These are phyloP conservation scores for Cyphotilapia sp. DNA, from an alignment of 2,113 vertebrate species.

Conservation along the genomic window DNA sequence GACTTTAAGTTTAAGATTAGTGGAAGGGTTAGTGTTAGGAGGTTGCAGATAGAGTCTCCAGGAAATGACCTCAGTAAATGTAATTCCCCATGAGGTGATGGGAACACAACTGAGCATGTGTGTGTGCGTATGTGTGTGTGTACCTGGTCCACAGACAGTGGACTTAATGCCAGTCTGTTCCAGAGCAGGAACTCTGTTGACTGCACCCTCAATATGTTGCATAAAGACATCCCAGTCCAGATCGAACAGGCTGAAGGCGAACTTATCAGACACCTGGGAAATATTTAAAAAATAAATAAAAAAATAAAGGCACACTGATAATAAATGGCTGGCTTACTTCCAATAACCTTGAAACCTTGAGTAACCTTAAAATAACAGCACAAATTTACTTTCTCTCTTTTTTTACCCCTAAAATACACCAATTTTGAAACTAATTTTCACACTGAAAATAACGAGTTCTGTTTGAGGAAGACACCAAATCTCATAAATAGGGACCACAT, in stretches of 20 bases:
- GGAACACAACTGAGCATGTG: background rate
- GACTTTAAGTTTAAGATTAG: background rate
- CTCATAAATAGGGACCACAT: background rate
- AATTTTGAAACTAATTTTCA: background rate
- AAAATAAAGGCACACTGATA: background rate
- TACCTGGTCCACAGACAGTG: conserved; percentile 94
- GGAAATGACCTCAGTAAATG: background rate
- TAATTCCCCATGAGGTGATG: background rate
- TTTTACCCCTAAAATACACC: background rate
- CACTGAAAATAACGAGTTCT: background rate
- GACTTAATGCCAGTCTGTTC: conserved; percentile 93
- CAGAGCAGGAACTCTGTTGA: conserved; percentile 85
- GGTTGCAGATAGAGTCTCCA: background rate
- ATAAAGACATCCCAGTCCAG: conserved; percentile 95
- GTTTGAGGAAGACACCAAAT: background rate
- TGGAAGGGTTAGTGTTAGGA: background rate
- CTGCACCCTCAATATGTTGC: conserved; percentile 87
- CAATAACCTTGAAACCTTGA: background rate
- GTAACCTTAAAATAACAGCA: background rate
- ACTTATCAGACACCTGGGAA: conserved; percentile 84
- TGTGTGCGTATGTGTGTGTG: background rate
- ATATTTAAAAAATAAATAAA: background rate
- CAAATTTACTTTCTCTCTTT: background rate
- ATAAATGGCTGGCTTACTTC: background rate
- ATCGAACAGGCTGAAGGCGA: conserved; percentile 94